Evolutionary conservation across 2,113 vertebrate species (phyloP).

Genomic region (Parotia lawesii): DNA sequence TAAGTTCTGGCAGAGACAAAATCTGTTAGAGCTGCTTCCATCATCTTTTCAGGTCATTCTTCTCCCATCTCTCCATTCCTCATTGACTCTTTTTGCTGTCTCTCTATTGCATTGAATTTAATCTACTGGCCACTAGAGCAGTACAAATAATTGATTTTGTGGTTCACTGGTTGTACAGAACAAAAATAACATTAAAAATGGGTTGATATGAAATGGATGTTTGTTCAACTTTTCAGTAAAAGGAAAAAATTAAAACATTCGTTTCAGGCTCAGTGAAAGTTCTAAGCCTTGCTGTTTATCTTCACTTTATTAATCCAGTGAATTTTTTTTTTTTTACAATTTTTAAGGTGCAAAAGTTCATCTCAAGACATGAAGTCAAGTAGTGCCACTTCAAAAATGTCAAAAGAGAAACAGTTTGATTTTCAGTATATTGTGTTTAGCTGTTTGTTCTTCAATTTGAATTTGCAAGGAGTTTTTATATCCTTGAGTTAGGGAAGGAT

Average conservation of each 20-base stretch:
- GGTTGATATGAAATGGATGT: constrained; percentile 1
- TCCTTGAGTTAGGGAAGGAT: neutral
- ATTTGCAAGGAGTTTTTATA: neutral
- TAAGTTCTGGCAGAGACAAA: neutral
- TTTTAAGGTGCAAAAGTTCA: neutral
- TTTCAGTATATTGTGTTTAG: neutral
- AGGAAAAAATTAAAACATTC: constrained; percentile 24
- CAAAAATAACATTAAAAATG: constrained; percentile 35
- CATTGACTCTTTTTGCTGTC: constrained; percentile 1
- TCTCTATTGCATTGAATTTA: constrained; percentile 16
- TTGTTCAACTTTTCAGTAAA: constrained; percentile 38
- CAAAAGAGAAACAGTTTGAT: neutral
- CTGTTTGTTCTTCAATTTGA: neutral
- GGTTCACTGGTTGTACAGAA: constrained; percentile 18
- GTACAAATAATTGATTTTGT: constrained; percentile 51
- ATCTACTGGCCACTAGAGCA: constrained; percentile 45
- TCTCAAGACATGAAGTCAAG: neutral
- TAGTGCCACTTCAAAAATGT: neutral
- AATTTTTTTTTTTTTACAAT: neutral
- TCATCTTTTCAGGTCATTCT: neutral
- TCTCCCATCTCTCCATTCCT: neutral
- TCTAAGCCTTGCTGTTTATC: neutral
- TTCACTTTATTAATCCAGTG: neutral
- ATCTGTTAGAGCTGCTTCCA: neutral
- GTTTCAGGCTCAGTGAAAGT: constrained; percentile 2